Percentiles rank a stretch among this genome's conserved stretches.
Conservation (phyloP, 2,797 vertebrate genomes). For the Cynodonichthys magdalenae region DNA sequence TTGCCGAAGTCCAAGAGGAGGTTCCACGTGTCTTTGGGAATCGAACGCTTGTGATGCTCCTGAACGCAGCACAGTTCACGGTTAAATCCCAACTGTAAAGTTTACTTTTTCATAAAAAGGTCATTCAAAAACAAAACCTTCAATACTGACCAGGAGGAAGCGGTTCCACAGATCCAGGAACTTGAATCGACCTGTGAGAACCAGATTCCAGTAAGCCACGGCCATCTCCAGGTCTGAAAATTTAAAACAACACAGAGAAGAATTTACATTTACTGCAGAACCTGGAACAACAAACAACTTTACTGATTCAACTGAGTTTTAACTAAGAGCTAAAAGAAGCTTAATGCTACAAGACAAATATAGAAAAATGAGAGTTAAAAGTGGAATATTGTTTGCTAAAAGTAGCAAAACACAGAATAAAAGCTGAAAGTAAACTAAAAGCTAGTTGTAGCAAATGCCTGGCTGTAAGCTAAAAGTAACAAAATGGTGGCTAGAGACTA, state of each 20-base stretch:
- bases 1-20: slow-evolving; percentile 96
- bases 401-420: no score
- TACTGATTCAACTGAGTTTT: no score
- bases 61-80: slow-evolving; percentile 57
- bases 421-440: no score
- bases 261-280: background rate
- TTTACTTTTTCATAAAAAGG: no score
- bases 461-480: no score
- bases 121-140: background rate
- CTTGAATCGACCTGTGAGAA: slow-evolving; percentile 94
- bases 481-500: no score
- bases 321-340: no score
- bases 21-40: slow-evolving; percentile 98
- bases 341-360: no score
- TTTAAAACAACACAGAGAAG: background rate
- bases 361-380: no score
- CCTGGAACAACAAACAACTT: background rate
- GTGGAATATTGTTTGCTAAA: no score
- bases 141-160: slow-evolving; percentile 90
- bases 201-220: slow-evolving; percentile 96
- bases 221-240: slow-evolving; percentile 92
- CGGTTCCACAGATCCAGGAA: slow-evolving; percentile 98
- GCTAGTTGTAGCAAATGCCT: no score
- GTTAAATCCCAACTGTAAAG: background rate
- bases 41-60: slow-evolving; percentile 97